Evolutionary conservation across 2,113 vertebrate genomes (phyloP), one percentile per base, ranked within the genome.

Genomic region (Xyrauchen texanus): DNA sequence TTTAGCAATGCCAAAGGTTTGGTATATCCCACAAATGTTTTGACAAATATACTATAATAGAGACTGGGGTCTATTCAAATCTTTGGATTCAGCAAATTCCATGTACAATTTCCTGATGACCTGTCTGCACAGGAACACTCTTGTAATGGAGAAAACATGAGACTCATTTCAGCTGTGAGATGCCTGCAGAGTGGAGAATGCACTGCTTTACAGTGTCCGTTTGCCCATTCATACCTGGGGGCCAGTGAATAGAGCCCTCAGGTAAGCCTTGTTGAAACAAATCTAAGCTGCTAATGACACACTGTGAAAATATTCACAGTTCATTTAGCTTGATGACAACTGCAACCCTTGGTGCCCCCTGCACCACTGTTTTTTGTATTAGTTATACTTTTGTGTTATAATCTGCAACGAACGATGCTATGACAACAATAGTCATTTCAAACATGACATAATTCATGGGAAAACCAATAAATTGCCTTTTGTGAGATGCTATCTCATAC

Each of bases 291-390:
- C 93, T 95, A 95, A 96, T 95, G 94, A 96, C 87, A 91, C 93
- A 95, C 93, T 90, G 95, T 95, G 95, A 93, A 94, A 95, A 94
- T 91, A 90, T 96, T 96, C 94, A 96, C 96, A 96, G 95, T 91
- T 95, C 95, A 95, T 96, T 97, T 95, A 92, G 92, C 92, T 91
- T 94, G 95, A 95, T 96, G 96, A 95, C 95, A 96, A 94, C 92
- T 89, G 87, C 89, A 91, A 87, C 86, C 86, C 86, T 87, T 77
- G 81, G 68, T 0, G 16, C 81, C 21, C 21, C 64, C 79, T 63
- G 42, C 9, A 12, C 60, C 5, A 5, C 63, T 68, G 44, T 90
- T 89, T 86, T 88, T 79, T 84, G 82, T 80, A 88, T 88, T 90
- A 90, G 86, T 93, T 89, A 90, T 90, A 85, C 86, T 84, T 70